Conservation (phyloP, 2,113 vertebrate species). For the Cyprinodon variegatus region DNA sequence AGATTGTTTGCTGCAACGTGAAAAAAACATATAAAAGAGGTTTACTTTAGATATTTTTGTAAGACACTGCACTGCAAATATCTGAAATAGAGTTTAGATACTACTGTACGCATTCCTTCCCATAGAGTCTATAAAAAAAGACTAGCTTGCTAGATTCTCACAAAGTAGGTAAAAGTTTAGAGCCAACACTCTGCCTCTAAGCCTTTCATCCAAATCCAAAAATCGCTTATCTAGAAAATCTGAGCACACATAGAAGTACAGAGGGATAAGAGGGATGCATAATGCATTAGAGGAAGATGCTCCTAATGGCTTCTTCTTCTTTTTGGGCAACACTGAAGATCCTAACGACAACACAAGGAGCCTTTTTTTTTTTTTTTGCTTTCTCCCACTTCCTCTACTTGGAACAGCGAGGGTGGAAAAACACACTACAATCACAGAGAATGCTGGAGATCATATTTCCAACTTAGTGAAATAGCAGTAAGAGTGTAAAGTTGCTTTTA, state of each 20-base stretch:
- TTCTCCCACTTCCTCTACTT: constrained; percentile 47
- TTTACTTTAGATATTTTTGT: not conserved
- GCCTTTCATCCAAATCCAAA: constrained; percentile 71
- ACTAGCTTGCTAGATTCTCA: constrained; percentile 46
- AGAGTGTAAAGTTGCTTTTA: constrained; percentile 2
- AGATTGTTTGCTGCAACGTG: not conserved
- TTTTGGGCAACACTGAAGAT: constrained; percentile 59
- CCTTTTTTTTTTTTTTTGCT: constrained; percentile 46
- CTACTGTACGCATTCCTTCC: constrained; percentile 1
- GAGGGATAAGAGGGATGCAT: constrained; percentile 71
- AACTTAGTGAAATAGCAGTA: constrained; percentile 33
- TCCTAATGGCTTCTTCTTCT: constrained; percentile 69
- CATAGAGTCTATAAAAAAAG: constrained; percentile 23
- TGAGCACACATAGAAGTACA: constrained; percentile 69
- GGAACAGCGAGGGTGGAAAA: constrained; percentile 27
- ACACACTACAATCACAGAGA: constrained; percentile 50
- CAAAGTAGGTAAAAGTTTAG: constrained; percentile 51
- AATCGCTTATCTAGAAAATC: constrained; percentile 78
- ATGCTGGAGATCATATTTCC: constrained; percentile 50
- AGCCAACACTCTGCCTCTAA: constrained; percentile 62
- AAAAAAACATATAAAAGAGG: not conserved
- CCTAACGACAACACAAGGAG: constrained; percentile 59
- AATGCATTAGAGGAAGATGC: constrained; percentile 72
- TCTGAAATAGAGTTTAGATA: constrained; percentile 12
- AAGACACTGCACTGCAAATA: not conserved